A percentile compares a stretch with the other conserved stretches of the same genome.
These are phyloP conservation scores for Butorides virescens DNA, from an alignment of 2,113 vertebrate species.

Conservation along the genomic window DNA sequence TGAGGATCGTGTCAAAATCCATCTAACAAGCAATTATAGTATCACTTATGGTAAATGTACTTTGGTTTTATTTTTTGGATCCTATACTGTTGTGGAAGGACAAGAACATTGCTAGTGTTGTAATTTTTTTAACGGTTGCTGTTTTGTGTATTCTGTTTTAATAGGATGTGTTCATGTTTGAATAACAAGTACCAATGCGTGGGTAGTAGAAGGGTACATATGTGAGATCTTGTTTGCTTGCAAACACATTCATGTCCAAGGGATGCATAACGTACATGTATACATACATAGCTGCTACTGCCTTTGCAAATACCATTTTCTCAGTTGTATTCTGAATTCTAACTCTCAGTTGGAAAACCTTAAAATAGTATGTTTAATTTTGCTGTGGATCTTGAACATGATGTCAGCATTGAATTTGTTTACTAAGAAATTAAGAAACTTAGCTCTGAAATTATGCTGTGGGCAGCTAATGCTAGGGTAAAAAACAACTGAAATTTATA, in stretches of 20 bases:
- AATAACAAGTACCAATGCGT: neutral
- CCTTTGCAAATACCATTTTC: neutral
- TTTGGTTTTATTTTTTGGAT: neutral
- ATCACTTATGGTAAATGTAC: neutral
- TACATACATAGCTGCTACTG: neutral
- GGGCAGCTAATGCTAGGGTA: neutral
- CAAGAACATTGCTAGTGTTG: neutral
- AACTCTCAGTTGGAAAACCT: neutral
- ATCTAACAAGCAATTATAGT: neutral
- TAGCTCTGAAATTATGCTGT: conserved; percentile 15
- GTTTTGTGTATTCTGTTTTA: neutral
- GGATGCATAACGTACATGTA: too few relatives aligned
- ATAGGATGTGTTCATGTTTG: neutral
- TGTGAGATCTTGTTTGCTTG: neutral
- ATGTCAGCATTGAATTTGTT: conserved; percentile 10
- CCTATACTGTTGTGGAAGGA: neutral
- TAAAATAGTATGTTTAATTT: neutral
- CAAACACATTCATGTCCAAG: neutral
- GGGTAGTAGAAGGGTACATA: neutral
- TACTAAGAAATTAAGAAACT: neutral
- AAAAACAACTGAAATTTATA: conserved; percentile 24
- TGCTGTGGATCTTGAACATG: neutral
- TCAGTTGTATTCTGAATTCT: neutral
- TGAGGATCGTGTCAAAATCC: neutral
- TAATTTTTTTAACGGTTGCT: neutral